These are phyloP conservation scores for Beroe forskalii DNA, from an alignment of 37 sponge, comb jelly and placozoan species.

Conservation along the genomic window DNA sequence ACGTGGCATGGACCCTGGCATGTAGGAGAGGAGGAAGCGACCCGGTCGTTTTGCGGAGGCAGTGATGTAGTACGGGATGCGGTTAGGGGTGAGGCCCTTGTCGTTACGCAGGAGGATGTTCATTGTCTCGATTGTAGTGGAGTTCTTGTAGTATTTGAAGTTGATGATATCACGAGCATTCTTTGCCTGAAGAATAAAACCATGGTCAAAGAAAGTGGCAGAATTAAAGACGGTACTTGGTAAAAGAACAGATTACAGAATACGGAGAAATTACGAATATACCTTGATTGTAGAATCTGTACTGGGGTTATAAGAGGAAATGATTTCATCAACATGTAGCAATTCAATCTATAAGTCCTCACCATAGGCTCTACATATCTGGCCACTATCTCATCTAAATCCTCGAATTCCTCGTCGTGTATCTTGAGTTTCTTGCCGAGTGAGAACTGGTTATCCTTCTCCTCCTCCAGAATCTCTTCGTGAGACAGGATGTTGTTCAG, in stretches of 20 bases:
- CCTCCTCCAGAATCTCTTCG: conserved; percentile 87
- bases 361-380: conserved; percentile 86
- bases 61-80: conserved; percentile 95
- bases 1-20: conserved; percentile 77
- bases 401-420: conserved; percentile 95
- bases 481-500: conserved; percentile 70
- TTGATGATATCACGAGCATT: conserved; percentile 75
- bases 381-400: conserved; percentile 97
- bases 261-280: too few relatives aligned
- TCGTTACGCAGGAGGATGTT: conserved; percentile 76
- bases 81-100: conserved; percentile 76
- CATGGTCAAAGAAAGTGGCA: too few relatives aligned
- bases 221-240: too few relatives aligned
- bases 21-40: conserved; percentile 84
- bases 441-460: conserved; percentile 83
- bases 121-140: conserved; percentile 71
- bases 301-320: too few relatives aligned
- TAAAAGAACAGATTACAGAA: too few relatives aligned
- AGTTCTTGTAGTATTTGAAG: conserved; percentile 76
- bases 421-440: conserved; percentile 85
- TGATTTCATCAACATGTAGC: too few relatives aligned
- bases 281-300: too few relatives aligned
- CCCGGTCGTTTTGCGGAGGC: conserved; percentile 75
- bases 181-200: conserved; percentile 68
- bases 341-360: too few relatives aligned